Evolutionary conservation across 2,797 vertebrate species (phyloP), one percentile per base, ranked within the genome.

Genomic region (Picus viridis): DNA sequence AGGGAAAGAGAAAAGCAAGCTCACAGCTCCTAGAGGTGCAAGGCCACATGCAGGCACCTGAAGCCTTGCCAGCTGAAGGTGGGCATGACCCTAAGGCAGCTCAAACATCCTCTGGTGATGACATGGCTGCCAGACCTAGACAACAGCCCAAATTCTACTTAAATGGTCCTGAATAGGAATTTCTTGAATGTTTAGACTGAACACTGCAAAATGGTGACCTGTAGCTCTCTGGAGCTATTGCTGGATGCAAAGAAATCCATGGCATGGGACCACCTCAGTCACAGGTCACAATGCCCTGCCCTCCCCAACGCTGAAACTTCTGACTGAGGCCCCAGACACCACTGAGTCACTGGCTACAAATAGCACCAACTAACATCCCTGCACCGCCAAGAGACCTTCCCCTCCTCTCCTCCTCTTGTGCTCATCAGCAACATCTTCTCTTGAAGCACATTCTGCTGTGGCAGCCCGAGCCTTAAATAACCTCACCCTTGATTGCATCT

Each of bases 391-490:
- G 68, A 0, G 3, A 34, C 27, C 43, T 53, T 26, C 45, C 27
- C 3, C 27, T 56, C 39, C 4, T 57, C 22, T 71, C 6, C 47
- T 17, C 51, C n/a, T 41, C 78, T 58, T 45, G 51, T 56, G 34
- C 70, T 70, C 77, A 85, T 67, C 88, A 86, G 77, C 82, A 93
- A 68, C 90, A 76, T 73, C 83, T 71, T 81, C 16, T 90, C 74
- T 87, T 88, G 61, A 67, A 88, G 89, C 90, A 75, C 85, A 78
- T 65, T 59, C 68, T 0, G 3, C 67, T 29, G 4, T 63, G 69
- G 89, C 83, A 85, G 83, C 91, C 89, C 12, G 45, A 91, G 62
- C 85, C 87, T 83, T 65, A 87, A 94, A 93, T 24, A 88, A 51
- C 57, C 87, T 86, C 65, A 20, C 65, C 14, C 45, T 90, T 73